phyloP scores from a whole-genome alignment of 2,113 vertebrate species.

The Phyllopteryx taeniolatus region DNA sequence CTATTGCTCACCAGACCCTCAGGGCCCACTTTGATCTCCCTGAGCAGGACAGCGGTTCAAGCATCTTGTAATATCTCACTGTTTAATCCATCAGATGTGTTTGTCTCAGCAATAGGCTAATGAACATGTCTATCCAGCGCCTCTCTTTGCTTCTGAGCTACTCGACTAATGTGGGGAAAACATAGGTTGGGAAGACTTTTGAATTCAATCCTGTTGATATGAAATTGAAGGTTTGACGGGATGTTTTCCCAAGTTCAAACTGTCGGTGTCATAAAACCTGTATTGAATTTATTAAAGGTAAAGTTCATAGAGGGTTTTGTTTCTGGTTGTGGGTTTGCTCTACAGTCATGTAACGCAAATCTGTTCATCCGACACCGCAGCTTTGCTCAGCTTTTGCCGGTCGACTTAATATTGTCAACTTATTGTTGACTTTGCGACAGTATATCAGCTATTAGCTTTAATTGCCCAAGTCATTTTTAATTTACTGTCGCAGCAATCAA shows the following conservation, averaged over 20 bases:
- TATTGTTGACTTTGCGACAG: no score
- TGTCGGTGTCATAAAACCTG: background rate
- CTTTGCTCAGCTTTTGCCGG: background rate
- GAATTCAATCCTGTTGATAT: background rate
- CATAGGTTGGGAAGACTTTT: background rate
- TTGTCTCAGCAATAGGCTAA: constrained; percentile 70
- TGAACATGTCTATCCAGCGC: constrained; percentile 62
- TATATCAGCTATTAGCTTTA: no score
- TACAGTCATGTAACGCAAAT: no score
- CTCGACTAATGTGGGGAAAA: constrained; percentile 25
- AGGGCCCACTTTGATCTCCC: constrained; percentile 72
- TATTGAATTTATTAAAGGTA: background rate
- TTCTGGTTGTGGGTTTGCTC: background rate
- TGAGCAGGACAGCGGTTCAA: constrained; percentile 64
- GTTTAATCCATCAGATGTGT: constrained; percentile 73
- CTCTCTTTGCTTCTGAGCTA: constrained; percentile 18
- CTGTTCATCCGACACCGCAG: background rate
- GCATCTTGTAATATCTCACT: constrained; percentile 68
- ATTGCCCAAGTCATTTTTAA: no score
- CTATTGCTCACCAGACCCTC: constrained; percentile 53
- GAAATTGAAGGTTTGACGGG: background rate
- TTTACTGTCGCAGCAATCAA: no score
- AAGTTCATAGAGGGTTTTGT: background rate
- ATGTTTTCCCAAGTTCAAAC: background rate
- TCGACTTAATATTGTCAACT: no score